Evolutionary conservation across 2,888 invertebrate species (phyloP).

Genomic region (Oligia latruncula): DNA sequence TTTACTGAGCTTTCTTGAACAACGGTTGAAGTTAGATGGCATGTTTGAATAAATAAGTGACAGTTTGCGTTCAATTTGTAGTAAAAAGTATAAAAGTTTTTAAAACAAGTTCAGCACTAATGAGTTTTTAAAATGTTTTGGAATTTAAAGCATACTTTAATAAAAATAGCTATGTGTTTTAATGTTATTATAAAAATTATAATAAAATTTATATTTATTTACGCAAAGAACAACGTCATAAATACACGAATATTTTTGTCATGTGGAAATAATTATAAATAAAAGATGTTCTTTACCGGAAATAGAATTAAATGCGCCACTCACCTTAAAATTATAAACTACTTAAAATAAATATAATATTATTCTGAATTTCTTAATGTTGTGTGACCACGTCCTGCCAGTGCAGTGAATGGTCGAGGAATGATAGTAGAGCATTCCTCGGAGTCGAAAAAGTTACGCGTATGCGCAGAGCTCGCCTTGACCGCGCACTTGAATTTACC

Average conservation of each 20-base stretch:
- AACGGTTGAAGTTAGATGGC: conserved; percentile 7
- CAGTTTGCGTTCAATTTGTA: conserved; percentile 20
- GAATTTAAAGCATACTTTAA: not conserved
- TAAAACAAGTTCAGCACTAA: not conserved
- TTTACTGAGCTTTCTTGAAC: conserved; percentile 32
- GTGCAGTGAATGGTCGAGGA: conserved; percentile 70
- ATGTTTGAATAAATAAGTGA: conserved; percentile 21
- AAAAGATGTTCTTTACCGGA: not conserved
- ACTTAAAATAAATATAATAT: conserved; percentile 6
- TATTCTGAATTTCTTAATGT: conserved; percentile 9
- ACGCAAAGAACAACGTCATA: not conserved
- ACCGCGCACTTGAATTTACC: conserved; percentile 85
- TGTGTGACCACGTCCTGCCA: conserved; percentile 65
- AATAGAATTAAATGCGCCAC: conserved; percentile 20
- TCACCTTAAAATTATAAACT: conserved; percentile 45
- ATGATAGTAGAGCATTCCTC: conserved; percentile 70
- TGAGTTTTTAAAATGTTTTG: conserved; percentile 3
- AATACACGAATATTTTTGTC: not conserved
- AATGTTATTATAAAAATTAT: not conserved
- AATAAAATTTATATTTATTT: too few relatives aligned
- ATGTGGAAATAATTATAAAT: conserved; percentile 14
- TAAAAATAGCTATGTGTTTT: not conserved
- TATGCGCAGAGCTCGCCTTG: conserved; percentile 74
- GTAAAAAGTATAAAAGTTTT: conserved; percentile 20
- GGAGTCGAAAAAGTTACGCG: conserved; percentile 61